Evolutionary conservation across 2,888 invertebrate species (phyloP), one percentile per base, ranked within the genome.

Genomic region (Tachina lurida): DNA sequence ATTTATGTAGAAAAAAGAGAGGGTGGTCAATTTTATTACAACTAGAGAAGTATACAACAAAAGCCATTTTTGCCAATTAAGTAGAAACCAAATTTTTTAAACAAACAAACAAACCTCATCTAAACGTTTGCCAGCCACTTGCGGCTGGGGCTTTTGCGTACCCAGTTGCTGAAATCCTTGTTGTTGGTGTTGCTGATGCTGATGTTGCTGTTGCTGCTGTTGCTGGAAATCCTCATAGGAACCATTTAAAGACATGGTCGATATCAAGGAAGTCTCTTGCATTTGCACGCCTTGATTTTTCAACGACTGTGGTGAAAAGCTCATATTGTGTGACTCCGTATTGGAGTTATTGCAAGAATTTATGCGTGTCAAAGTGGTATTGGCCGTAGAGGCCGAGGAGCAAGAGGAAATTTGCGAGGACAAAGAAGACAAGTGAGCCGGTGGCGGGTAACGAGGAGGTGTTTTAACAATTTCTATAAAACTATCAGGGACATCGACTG

Each of bases 401-500:
- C 89, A 90, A 73, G 89, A 90, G 43, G 92, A 90, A 80, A 91
- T 87, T 83, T 92, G 91, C 54, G 90, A 91, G 58, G 89, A 88
- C 10, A 91, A 88, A 41, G 93, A 92, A 8, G 92, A 91, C n/a
- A 93, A 86, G 87, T 92, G 92, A 12, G 91, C 90, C 88, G 94
- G 94, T 89, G 94, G 94, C 65, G 95, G 95, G 91, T 95, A 95
- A 89, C 95, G 95, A 56, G 95, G 95, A 60, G 95, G 94, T 2
- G 94, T 94, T 94, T 97, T 97, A 92, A 96, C 95, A 88, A 96
- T 94, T 90, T 96, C 97, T 87, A 97, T 95, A 93, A 97, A 98
- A 90, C 96, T 95, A 87, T 97, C 97, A 7, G 98, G 98, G 87
- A 97, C 97, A 93, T 98, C 98, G 82, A 98, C 97, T 4, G 98